Percentiles rank a stretch among this genome's conserved stretches.
Conservation (phyloP, 2,888 invertebrate genomes). For the Xylota sylvarum region DNA sequence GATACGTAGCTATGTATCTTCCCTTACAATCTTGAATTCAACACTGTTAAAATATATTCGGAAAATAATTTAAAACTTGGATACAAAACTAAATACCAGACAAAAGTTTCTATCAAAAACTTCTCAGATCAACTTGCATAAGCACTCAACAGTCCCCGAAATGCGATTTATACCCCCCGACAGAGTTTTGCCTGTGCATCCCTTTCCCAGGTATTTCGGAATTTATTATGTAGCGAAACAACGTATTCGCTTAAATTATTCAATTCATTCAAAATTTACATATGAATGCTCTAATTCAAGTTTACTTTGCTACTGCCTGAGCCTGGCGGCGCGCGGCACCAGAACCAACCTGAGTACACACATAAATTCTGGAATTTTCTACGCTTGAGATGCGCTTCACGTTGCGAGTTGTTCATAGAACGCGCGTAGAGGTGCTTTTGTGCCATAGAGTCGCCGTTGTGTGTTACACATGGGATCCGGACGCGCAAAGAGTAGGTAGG, state of each 20-base stretch:
- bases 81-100: slow-evolving; percentile 60
- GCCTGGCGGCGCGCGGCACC: slow-evolving; percentile 20
- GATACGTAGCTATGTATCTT: not conserved
- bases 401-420: slow-evolving; percentile 34
- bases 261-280: slow-evolving; percentile 75
- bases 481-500: slow-evolving; percentile 20
- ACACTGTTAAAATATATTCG: slow-evolving; percentile 37
- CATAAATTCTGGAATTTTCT: slow-evolving; percentile 72
- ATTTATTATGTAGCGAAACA: slow-evolving; percentile 63
- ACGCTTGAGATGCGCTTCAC: slow-evolving; percentile 63
- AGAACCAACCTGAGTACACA: slow-evolving; percentile 36
- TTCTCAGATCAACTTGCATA: slow-evolving; percentile 64
- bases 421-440: slow-evolving; percentile 29
- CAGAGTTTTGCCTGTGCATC: slow-evolving; percentile 3
- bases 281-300: slow-evolving; percentile 71
- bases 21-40: not conserved
- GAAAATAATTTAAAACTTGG: slow-evolving; percentile 60
- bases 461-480: slow-evolving; percentile 13
- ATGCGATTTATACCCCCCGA: slow-evolving; percentile 34
- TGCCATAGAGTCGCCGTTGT: not conserved
- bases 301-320: slow-evolving; percentile 35
- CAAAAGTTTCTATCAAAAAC: slow-evolving; percentile 71
- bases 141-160: slow-evolving; percentile 59
- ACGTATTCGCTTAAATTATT: slow-evolving; percentile 66
- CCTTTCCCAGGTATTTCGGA: slow-evolving; percentile 18